phyloP scores from a whole-genome alignment of 2,113 vertebrate genomes.

The Podocnemis expansa region DNA sequence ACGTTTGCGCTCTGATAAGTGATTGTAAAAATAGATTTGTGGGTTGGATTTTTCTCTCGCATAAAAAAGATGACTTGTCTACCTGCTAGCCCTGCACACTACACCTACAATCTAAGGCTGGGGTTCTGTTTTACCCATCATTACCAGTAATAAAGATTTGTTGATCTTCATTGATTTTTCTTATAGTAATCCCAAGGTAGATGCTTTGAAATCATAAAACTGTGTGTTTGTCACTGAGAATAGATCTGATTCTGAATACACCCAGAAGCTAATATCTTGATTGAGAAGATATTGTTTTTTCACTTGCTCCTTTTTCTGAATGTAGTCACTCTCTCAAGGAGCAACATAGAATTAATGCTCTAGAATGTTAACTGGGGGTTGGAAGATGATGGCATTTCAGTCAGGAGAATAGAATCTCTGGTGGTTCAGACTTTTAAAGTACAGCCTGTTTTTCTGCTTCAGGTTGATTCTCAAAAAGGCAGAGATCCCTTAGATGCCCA shows the following conservation, averaged over 20 bases:
- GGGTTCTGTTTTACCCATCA: background rate
- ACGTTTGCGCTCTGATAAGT: background rate
- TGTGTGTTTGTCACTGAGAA: background rate
- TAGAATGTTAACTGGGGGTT: background rate
- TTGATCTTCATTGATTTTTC: background rate
- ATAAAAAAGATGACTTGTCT: background rate
- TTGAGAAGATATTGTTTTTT: background rate
- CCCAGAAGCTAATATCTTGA: background rate
- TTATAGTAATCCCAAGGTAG: background rate
- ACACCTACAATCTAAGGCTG: background rate
- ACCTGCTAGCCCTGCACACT: background rate
- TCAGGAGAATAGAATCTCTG: background rate
- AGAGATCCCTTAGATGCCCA: constrained; percentile 42
- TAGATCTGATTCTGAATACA: background rate
- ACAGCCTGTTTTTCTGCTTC: constrained; percentile 31
- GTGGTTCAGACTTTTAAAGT: background rate
- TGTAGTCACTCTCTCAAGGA: background rate
- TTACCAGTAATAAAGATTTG: background rate
- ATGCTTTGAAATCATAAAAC: background rate
- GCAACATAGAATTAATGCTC: background rate
- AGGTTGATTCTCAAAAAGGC: constrained; percentile 71
- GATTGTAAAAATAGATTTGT: background rate
- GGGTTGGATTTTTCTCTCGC: background rate
- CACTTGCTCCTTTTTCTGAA: background rate
- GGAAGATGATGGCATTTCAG: background rate